Evolutionary conservation across 2,113 vertebrate species (phyloP), one percentile per base, ranked within the genome.

Genomic region (Gallinago paraguaiae): DNA sequence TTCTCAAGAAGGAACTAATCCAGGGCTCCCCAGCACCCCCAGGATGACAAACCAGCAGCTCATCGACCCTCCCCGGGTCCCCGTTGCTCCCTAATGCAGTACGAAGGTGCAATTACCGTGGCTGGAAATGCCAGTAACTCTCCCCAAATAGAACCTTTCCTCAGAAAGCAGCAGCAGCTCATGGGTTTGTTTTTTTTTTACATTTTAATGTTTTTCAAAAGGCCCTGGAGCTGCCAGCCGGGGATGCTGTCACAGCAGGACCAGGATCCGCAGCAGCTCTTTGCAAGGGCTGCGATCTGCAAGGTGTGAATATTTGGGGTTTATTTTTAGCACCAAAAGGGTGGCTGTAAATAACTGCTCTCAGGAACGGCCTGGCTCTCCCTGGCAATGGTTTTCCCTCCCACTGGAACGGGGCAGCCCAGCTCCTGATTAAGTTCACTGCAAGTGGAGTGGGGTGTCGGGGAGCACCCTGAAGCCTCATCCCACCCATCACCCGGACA

Each of bases 91-190:
- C 61, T 51, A 64, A 35, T 1, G 6, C 57, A 65, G 48, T 11
- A 57, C 13, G 6, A 23, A 46, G 51, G 18, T 41, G 31, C 0
- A 1, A 25, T 43, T 84, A 14, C 35, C 0, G 0, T 5, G 33
- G 24, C 53, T 86, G 65, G 30, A 51, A 82, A 64, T 23, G 43
- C 74, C 86, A 86, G 60, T 6, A 71, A 12, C 57, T 59, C 63
- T 86, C 48, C 39, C 24, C 72, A 78, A 23, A 13, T 11, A 20
- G 16, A 18, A 86, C 64, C 81, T 76, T 37, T 53, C 48, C 48
- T 75, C 68, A 46, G 56, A 53, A 35, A 70, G 51, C 82, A 63
- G 74, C 37, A 37, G 60, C 76, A 76, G 65, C 67, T 86, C 41
- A 2, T 18, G 17, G 15, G 39, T n/a, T n/a, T n/a, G n/a, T n/a